Conservation (phyloP, 2,797 vertebrate genomes). For the Chloroceryle amazona region DNA sequence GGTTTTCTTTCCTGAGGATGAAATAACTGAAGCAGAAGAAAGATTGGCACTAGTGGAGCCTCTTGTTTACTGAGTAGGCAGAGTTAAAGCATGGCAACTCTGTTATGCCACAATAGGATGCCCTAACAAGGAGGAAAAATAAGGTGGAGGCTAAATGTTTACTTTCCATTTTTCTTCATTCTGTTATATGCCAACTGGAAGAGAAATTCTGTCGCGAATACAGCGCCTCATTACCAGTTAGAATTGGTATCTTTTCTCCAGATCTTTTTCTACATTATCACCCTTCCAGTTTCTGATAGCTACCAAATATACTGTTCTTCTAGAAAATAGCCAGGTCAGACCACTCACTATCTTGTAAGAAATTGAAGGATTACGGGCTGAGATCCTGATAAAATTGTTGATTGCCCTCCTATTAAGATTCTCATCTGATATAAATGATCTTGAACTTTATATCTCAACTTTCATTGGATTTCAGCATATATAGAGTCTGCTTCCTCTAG, state of each 20-base stretch:
- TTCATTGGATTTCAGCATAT: slow-evolving; percentile 13
- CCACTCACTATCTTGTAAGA: slow-evolving; percentile 1
- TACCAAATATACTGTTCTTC: not conserved
- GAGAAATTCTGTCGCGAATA: slow-evolving; percentile 1
- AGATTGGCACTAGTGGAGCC: not conserved
- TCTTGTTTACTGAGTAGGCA: not conserved
- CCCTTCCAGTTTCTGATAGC: slow-evolving; percentile 33
- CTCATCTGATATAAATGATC: slow-evolving; percentile 45
- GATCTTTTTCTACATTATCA: not conserved
- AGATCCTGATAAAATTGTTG: slow-evolving; percentile 35
- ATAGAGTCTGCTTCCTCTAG: slow-evolving; percentile 33
- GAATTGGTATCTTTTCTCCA: slow-evolving; percentile 3
- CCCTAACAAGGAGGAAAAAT: not conserved
- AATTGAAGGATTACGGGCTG: not conserved
- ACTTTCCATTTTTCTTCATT: slow-evolving; percentile 48
- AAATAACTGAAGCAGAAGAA: not conserved
- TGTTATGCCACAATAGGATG: not conserved
- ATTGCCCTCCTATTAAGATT: slow-evolving; percentile 48
- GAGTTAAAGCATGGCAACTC: not conserved
- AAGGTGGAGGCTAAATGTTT: not conserved
- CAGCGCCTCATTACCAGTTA: not conserved
- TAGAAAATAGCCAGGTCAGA: slow-evolving; percentile 35
- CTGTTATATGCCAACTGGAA: slow-evolving; percentile 5
- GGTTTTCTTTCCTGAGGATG: not conserved
- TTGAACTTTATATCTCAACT: slow-evolving; percentile 21